Conservation (phyloP, 2,888 invertebrate genomes). For the Micoletzkya japonica region DNA sequence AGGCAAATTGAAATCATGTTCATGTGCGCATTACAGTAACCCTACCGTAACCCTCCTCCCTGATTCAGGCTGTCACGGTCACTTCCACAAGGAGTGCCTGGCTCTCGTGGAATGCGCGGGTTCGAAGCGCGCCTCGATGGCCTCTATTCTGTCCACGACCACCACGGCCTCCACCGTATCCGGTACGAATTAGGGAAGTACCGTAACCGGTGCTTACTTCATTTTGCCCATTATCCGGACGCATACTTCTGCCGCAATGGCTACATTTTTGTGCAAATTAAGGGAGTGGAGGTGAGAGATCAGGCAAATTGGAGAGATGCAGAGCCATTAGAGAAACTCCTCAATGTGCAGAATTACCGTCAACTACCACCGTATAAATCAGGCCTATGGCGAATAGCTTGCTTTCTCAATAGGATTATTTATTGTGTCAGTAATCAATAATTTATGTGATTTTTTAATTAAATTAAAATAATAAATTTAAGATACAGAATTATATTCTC, state of each 20-base stretch:
- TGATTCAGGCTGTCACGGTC: neutral
- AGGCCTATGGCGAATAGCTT: too few species aligned
- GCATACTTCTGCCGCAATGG: neutral
- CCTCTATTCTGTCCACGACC: constrained; percentile 8
- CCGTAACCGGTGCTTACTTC: neutral
- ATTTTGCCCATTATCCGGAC: neutral
- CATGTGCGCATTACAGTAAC: too few species aligned
- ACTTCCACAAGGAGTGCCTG: constrained; percentile 17
- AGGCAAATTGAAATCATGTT: too few species aligned
- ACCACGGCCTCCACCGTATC: neutral
- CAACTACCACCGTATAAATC: too few species aligned
- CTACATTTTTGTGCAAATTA: neutral
- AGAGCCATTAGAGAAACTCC: neutral
- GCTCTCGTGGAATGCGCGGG: constrained; percentile 4
- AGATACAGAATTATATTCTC: too few species aligned
- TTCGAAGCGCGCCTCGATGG: neutral
- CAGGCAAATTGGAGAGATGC: neutral
- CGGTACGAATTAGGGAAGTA: neutral
- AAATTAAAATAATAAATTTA: too few species aligned
- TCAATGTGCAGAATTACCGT: too few species aligned
- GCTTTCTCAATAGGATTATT: too few species aligned
- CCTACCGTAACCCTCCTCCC: neutral
- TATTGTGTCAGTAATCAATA: too few species aligned
- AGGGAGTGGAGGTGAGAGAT: neutral
- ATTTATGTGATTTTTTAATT: too few species aligned